Percentiles rank a stretch among this genome's conserved stretches.
Evolutionary conservation across 1,140 invertebrate species (phyloP).

Genomic region (Drosophila trapezifrons): DNA sequence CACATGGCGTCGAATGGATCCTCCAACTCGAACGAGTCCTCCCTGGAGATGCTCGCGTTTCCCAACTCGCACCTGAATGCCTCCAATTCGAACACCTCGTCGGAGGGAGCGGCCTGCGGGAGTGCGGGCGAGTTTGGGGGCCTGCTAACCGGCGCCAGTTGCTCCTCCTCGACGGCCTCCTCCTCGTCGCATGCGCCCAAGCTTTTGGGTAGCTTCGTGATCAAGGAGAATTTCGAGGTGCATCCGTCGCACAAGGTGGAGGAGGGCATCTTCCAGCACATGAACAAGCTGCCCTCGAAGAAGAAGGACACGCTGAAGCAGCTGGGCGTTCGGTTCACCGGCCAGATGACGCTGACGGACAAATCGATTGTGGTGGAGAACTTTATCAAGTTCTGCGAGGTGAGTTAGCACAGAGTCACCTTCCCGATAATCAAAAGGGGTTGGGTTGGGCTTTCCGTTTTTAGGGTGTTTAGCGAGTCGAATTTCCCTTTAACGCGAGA

Average conservation of each 20-base stretch:
- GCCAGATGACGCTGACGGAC: conserved; percentile 81
- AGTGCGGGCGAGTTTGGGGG: conserved; percentile 73
- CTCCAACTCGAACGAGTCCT: conserved; percentile 81
- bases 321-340: conserved; percentile 80
- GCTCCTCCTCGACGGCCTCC: conserved; percentile 51
- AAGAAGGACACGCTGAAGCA: conserved; percentile 83
- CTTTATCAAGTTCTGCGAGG: conserved; percentile 82
- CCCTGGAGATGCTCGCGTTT: conserved; percentile 74
- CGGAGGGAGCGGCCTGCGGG: conserved; percentile 73
- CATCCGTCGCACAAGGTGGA: conserved; percentile 83
- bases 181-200: conserved; percentile 63
- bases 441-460: conserved; percentile 1
- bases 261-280: conserved; percentile 83
- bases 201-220: conserved; percentile 73
- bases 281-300: conserved; percentile 82
- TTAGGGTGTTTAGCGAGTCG: conserved; percentile 28
- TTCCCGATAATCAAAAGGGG: neutral
- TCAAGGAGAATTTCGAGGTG: conserved; percentile 83
- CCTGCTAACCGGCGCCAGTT: conserved; percentile 60
- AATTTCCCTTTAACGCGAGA: conserved; percentile 23
- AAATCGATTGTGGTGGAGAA: conserved; percentile 84
- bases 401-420: conserved; percentile 39
- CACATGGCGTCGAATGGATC: conserved; percentile 73
- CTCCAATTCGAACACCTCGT: conserved; percentile 82
- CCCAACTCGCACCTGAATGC: conserved; percentile 80